A percentile compares a stretch with the other conserved stretches of the same genome.
phyloP scores from a whole-genome alignment of 2,113 vertebrate genomes.

The Nyctibius bracteatus region DNA sequence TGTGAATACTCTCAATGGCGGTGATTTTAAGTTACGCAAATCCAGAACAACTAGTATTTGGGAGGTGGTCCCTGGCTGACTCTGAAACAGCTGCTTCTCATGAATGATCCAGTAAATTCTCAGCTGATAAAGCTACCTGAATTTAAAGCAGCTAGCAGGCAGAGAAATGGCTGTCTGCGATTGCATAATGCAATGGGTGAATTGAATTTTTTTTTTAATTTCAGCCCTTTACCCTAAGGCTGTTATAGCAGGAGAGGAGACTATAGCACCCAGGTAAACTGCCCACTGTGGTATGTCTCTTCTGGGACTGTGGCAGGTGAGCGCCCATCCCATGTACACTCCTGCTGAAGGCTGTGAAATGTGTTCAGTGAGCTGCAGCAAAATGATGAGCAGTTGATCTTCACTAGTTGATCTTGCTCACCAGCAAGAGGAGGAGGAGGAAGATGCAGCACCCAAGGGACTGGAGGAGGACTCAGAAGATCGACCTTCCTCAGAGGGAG shows the following conservation, averaged over 20 bases:
- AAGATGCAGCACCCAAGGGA: not conserved
- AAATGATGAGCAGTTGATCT: not conserved
- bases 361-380: not conserved
- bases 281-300: not conserved
- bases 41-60: not conserved
- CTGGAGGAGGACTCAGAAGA: not conserved
- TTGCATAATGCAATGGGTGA: not conserved
- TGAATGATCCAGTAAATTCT: not conserved
- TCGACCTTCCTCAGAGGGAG: not conserved
- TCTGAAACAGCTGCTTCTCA: constrained; percentile 1
- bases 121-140: not conserved
- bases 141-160: not conserved
- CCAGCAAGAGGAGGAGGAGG: not conserved
- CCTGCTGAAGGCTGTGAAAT: not conserved
- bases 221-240: not conserved
- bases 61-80: not conserved
- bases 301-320: not conserved
- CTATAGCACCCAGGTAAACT: not conserved
- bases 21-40: constrained; percentile 5
- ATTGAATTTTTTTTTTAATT: not conserved
- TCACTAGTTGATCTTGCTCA: not conserved
- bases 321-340: rapidly evolving
- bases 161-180: not conserved
- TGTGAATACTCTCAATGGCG: not conserved
- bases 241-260: not conserved